Conservation (phyloP, 2,888 invertebrate genomes). For the Andrena dorsata region DNA sequence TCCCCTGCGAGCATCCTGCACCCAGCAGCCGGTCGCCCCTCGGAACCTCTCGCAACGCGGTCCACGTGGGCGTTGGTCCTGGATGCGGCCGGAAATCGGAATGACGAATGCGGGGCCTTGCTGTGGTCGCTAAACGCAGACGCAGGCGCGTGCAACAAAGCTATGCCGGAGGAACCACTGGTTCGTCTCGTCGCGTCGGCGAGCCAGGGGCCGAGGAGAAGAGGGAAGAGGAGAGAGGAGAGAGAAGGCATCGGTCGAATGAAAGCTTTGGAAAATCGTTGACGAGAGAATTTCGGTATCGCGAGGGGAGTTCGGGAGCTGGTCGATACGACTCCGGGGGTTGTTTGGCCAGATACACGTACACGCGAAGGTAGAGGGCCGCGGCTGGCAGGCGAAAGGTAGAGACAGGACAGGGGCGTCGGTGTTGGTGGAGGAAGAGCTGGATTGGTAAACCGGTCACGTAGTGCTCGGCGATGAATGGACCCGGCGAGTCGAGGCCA, state of each 20-base stretch:
- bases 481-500: constrained; percentile 84
- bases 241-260: constrained; percentile 6
- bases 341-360: constrained; percentile 78
- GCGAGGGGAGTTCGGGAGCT: constrained; percentile 60
- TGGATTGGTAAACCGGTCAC: constrained; percentile 84
- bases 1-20: constrained; percentile 29
- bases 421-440: constrained; percentile 68
- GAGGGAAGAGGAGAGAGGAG: too few relatives aligned
- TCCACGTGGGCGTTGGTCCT: constrained; percentile 19
- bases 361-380: constrained; percentile 61
- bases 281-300: constrained; percentile 71
- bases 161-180: too few relatives aligned
- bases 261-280: constrained; percentile 55
- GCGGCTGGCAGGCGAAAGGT: constrained; percentile 53
- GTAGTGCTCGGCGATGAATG: constrained; percentile 85
- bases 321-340: constrained; percentile 81
- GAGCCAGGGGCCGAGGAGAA: too few relatives aligned
- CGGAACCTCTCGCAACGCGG: neutral
- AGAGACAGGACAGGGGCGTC: constrained; percentile 37
- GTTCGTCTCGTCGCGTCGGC: too few relatives aligned
- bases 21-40: neutral
- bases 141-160: too few relatives aligned
- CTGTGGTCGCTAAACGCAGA: too few relatives aligned
- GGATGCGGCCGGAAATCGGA: neutral
- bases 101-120: neutral